These are phyloP conservation scores for Lepidotrigona ventralis DNA, from an alignment of 1,140 invertebrate species.

Conservation along the genomic window DNA sequence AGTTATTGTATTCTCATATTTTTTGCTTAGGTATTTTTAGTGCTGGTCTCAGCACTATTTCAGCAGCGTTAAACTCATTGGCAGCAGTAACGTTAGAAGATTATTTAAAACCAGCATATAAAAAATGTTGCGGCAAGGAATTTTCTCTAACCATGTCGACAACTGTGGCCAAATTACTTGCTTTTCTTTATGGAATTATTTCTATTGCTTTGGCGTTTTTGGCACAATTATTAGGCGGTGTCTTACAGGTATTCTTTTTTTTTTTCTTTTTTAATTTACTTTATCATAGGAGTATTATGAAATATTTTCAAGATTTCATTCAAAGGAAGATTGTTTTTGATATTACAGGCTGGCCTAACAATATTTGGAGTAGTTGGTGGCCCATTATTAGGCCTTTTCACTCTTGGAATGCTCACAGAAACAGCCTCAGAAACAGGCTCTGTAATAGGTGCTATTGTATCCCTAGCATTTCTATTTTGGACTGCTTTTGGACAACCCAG, in stretches of 20 bases:
- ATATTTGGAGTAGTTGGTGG: constrained; percentile 91
- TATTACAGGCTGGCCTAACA: constrained; percentile 85
- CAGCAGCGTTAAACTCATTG: constrained; percentile 91
- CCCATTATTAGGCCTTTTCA: constrained; percentile 89
- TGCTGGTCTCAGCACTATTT: constrained; percentile 92
- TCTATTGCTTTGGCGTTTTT: constrained; percentile 88
- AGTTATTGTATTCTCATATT: neutral
- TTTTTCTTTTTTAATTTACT: neutral
- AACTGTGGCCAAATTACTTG: constrained; percentile 82
- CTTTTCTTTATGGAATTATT: constrained; percentile 84
- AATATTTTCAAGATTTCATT: neutral
- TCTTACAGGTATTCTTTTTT: constrained; percentile 79
- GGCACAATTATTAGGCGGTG: constrained; percentile 86
- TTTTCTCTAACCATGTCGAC: constrained; percentile 70
- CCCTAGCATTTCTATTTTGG: constrained; percentile 88
- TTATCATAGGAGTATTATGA: neutral
- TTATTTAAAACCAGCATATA: constrained; percentile 83
- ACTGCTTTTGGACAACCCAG: constrained; percentile 92
- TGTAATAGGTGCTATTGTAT: constrained; percentile 83
- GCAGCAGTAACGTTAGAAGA: constrained; percentile 94
- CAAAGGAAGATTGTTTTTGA: neutral
- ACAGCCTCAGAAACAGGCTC: constrained; percentile 86
- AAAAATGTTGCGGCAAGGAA: constrained; percentile 52
- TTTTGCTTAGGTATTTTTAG: constrained; percentile 85
- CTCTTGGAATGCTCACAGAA: constrained; percentile 87